Base-by-base conservation (phyloP, 2,113 vertebrate species). In the Trogon surrucura region DNA sequence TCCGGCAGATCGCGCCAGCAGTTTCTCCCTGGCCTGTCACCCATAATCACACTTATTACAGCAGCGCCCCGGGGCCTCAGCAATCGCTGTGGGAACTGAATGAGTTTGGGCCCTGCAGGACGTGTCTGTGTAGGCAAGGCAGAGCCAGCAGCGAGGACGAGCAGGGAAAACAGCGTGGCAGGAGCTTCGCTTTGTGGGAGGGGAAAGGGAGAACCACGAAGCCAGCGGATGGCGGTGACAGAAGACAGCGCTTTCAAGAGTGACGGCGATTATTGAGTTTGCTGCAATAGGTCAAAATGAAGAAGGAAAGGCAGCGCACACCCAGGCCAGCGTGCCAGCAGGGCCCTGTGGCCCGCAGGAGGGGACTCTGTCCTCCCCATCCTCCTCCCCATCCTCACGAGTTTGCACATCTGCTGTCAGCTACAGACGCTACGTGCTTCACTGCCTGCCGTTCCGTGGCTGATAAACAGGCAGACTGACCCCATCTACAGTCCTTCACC, bases 301-400 rank as follows among this genome's bases (percentile, higher is more conserved):
- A 80, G 60, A 27, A 61, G 61, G 6, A 64, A 65, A 69, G 34
- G 83, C 58, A 77, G 77, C 38, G 80, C 15, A 15, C 12, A 67
- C 15, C 19, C 44, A 75, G 30, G 57, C 23, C 41, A 48, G 47
- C 1, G 1, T 34, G 83, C 23, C 5, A 5, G 23, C 47, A 77
- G 57, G 27, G 44, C 26, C 2, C 56, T 71, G 34, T 13, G 0
- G 2, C 26, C 11, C 0, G 0, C 48, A 38, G 47, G 21, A 88
- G 25, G 22, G 38, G 44, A 71, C 50, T 60, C 32, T 36, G 34
- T 48, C 29, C 48, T 78, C 41, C 57, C 26, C 47, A 15, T 20
- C 15, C 32, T 83, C 64, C n/a, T 78, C 26, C 30, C 20, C 32
- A 21, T 12, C 50, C 41, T 27, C 38, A 60, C 66, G n/a, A 10